These are phyloP conservation scores for Caenorhabditis macrosperma DNA, from an alignment of 2,888 invertebrate species.

Conservation along the genomic window DNA sequence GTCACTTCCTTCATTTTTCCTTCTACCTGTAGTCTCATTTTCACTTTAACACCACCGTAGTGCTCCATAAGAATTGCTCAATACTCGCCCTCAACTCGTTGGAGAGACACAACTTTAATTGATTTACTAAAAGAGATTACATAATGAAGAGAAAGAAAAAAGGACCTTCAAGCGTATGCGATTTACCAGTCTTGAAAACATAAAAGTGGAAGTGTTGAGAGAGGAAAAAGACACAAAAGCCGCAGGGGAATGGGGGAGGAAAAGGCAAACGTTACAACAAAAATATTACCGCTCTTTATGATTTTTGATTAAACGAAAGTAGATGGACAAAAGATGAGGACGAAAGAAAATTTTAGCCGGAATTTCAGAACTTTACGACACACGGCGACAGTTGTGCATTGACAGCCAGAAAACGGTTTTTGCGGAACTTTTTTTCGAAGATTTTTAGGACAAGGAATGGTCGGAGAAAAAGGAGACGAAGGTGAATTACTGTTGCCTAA, in stretches of 20 bases:
- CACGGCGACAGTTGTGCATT: constrained; percentile 7
- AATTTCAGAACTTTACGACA: constrained; percentile 18
- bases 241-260: too few species aligned
- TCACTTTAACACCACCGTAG: not conserved
- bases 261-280: too few species aligned
- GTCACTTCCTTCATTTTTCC: not conserved
- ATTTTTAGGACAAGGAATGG: constrained; percentile 25
- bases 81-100: too few species aligned
- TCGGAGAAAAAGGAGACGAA: not conserved
- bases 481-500: constrained; percentile 20
- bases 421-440: not conserved
- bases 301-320: too few species aligned
- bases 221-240: too few species aligned
- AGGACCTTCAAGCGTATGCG: too few species aligned
- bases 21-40: not conserved
- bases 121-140: not conserved
- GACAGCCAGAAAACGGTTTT: not conserved
- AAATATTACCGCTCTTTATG: too few species aligned
- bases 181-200: constrained; percentile 38
- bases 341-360: constrained; percentile 1
- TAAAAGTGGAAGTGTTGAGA: too few species aligned
- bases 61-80: constrained; percentile 24
- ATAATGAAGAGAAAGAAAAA: constrained; percentile 14
- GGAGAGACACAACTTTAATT: too few species aligned
- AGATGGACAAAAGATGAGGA: constrained; percentile 9